Evolutionary conservation across 2,113 vertebrate species (phyloP), one percentile per base, ranked within the genome.

Genomic region (Rhynchopsitta pachyrhyncha): DNA sequence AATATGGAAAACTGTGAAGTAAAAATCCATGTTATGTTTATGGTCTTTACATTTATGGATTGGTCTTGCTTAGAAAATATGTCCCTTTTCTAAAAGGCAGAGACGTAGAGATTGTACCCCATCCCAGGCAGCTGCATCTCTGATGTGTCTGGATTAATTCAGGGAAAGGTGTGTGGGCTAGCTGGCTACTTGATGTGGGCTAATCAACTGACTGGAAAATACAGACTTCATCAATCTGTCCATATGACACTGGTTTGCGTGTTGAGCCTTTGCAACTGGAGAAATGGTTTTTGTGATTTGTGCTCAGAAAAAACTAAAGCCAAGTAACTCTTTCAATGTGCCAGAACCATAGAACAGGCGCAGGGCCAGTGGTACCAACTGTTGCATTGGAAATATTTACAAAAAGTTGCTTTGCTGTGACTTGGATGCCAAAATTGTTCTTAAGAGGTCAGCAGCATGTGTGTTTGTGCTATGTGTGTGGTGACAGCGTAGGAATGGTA

Each of bases 241-340:
- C 17, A 0, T 47, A 2, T 2, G 13, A 19, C 29, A 1, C 2
- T 35, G 50, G 8, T 47, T 84, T 78, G 28, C 29, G 27, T 9
- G 33, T 13, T 5, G 1, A 73, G 17, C 13, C 19, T 88, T 41
- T 50, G 39, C 47, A 59, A 7, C 20, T 52, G 24, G 13, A 31
- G 11, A 33, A 62, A 12, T 1, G 3, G 3, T 12, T 33, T 73
- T 59, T 10, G 0, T 16, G 4, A 12, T 46, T 27, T 42, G 13
- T 41, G 22, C 31, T 90, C n/a, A 35, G 23, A 0, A 1, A 1
- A 82, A 75, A 50, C 3, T 1, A 24, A 82, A 57, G 41, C 5
- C 2, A 2, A 57, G 7, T 10, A 29, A 6, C 6, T 70, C 62
- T 44, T 69, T 68, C 18, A 12, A 1, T 4, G 52, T 31, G 25